Evolutionary conservation across 37 sponge, comb jelly and placozoan genomes (phyloP), one percentile per base, ranked within the genome.

Genomic region (Amphimedon queenslandica): DNA sequence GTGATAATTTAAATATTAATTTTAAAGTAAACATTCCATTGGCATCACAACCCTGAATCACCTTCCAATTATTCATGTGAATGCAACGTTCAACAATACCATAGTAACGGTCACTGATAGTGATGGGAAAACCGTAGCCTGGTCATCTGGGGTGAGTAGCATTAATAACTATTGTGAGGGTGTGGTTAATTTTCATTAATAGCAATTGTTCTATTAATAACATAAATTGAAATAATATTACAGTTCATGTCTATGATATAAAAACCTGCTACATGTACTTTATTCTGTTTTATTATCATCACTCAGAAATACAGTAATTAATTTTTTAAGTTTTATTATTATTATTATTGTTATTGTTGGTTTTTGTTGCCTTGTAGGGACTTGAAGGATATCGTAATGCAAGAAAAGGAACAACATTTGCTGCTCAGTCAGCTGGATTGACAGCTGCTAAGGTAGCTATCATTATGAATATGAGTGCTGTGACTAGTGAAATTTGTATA

Each of bases 121-220:
- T 53, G 31, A 60, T 33, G 93, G 93, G 5, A 74, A 42, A 21
- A 71, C 86, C 6, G 70, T 92, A 33, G 55, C 74, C 28, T 92
- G 93, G 93, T 70, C 84, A 11, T 80, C 93, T 27, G 93, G 82
- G 18, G 92, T 91, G 66, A 86, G 91, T 80, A 6, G n/a, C 1
- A 6, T 10, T 0, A n/a, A 18, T 21, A 29, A 6, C 5, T 2
- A 4, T 29, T 55, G 35, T 23, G 11, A 29, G 38, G 2, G 51
- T 75, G 43, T 6, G 23, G 3, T 35, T 11, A 34, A 21, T 67
- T 35, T 67, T 35, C 18, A 35, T 31, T 27, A 67, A 36, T n/a
- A n/a, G n/a, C n/a, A n/a, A n/a, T n/a, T n/a, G n/a, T n/a, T n/a
- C n/a, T n/a, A n/a, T n/a, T n/a, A n/a, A n/a, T n/a, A n/a, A n/a